Percentiles rank a stretch among this genome's conserved stretches.
Conservation (phyloP, 1,140 invertebrate genomes). For the Augochlora pura region DNA sequence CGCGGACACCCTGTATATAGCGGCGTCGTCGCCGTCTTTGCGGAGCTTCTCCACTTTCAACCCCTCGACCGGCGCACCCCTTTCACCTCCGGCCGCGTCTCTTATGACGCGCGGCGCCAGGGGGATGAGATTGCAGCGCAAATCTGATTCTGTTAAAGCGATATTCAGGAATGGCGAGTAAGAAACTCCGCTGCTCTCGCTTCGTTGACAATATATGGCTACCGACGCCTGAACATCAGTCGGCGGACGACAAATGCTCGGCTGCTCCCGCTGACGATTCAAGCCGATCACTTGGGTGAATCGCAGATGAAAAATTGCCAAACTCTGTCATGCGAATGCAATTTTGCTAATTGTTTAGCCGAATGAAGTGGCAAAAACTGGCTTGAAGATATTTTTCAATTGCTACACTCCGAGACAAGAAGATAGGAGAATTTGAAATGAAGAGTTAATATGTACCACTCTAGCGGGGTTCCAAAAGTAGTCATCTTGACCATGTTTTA, state of each 20-base stretch:
- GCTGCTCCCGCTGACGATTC: background rate
- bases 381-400: too few relatives aligned
- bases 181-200: background rate
- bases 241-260: conserved; percentile 3
- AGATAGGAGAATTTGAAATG: too few relatives aligned
- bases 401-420: too few relatives aligned
- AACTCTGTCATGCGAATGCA: too few relatives aligned
- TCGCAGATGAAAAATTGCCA: too few relatives aligned
- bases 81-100: background rate
- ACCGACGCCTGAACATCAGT: conserved; percentile 14
- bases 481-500: too few relatives aligned
- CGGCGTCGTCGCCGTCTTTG: conserved; percentile 1
- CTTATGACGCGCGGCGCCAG: conserved; percentile 6
- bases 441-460: too few relatives aligned
- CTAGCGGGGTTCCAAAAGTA: too few relatives aligned
- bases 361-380: too few relatives aligned
- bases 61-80: background rate
- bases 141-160: conserved; percentile 32
- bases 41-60: background rate
- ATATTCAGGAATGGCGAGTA: conserved; percentile 17
- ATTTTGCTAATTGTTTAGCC: too few relatives aligned
- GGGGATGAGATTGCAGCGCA: conserved; percentile 12
- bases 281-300: too few relatives aligned
- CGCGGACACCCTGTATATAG: too few relatives aligned
- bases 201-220: conserved; percentile 17